Evolutionary conservation across 2,797 vertebrate genomes (phyloP), one percentile per base, ranked within the genome.

Genomic region (Amniataba percoides): DNA sequence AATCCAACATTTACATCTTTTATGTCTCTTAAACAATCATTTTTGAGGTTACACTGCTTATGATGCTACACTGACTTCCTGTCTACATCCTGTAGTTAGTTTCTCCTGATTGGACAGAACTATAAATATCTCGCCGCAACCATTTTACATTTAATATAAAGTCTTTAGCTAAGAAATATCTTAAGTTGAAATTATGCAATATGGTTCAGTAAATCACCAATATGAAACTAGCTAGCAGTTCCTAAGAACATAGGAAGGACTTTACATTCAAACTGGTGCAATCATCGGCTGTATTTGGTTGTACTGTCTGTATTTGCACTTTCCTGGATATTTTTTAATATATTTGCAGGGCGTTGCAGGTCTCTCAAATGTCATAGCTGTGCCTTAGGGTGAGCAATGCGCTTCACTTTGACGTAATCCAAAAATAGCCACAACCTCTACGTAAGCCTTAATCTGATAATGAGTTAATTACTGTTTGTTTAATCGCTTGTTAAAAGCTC

Each of bases 401-500:
- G 34, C 60, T 49, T 36, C 36, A 60, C 60, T 55, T 56, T 19
- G 55, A 77, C 46, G 64, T 27, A 56, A 57, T 23, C 64, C 62
- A 43, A 75, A 61, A 59, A 65, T 14, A 63, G 5, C 14, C n/a
- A 11, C 21, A 64, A 46, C 27, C 60, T 74, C 6, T n/a, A 25
- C 49, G 31, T 45, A 56, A 80, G n/a, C 66, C 31, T 27, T 53
- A 7, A 83, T 69, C 67, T 78, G 67, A 79, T 80, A 81, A 84
- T 65, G 53, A 61, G 49, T 11, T 62, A 55, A 77, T 85, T 80
- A 74, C 40, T 51, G 56, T 62, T 68, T 69, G 67, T 80, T 80
- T 82, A 87, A 69, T 85, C 78, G 75, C 78, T 55, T 81, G 77
- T 56, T 78, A 81, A 76, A 72, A 21, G 39, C 48, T 66, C 65